Evolutionary conservation across 2,888 invertebrate species (phyloP).

Genomic region (Orchesellides sinensis): DNA sequence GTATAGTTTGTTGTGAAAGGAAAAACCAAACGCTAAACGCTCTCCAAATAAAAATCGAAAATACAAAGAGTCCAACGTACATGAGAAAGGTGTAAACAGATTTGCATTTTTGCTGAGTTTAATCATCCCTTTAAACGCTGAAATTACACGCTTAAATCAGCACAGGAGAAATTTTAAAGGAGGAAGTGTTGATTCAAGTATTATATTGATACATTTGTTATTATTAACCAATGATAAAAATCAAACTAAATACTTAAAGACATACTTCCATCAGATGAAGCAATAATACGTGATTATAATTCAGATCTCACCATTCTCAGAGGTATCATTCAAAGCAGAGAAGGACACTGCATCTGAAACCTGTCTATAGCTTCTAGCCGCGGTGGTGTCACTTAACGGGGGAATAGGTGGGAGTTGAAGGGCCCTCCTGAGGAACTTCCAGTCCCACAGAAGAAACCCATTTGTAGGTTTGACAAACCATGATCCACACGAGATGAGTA

Average conservation of each 20-base stretch:
- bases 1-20: too few relatives aligned
- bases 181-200: not conserved
- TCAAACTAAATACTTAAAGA: not conserved
- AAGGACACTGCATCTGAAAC: conserved; percentile 24
- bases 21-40: too few relatives aligned
- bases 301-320: conserved; percentile 42
- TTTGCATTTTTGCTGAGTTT: too few relatives aligned
- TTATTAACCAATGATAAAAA: too few relatives aligned
- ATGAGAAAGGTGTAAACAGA: too few relatives aligned
- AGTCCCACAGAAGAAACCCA: conserved; percentile 56
- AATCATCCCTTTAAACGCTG: not conserved
- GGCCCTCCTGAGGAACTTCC: conserved; percentile 51
- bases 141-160: not conserved
- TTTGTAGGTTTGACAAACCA: conserved; percentile 12
- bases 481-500: conserved; percentile 4
- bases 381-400: conserved; percentile 26
- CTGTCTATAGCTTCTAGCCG: conserved; percentile 48
- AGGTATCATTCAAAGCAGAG: conserved; percentile 29
- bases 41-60: too few relatives aligned
- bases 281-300: not conserved
- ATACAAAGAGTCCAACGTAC: too few relatives aligned
- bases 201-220: not conserved
- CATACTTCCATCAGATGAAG: not conserved
- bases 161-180: not conserved
- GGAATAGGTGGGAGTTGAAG: conserved; percentile 55